Evolutionary conservation across 1,140 invertebrate species (phyloP).

Genomic region (Bacillus rossius): DNA sequence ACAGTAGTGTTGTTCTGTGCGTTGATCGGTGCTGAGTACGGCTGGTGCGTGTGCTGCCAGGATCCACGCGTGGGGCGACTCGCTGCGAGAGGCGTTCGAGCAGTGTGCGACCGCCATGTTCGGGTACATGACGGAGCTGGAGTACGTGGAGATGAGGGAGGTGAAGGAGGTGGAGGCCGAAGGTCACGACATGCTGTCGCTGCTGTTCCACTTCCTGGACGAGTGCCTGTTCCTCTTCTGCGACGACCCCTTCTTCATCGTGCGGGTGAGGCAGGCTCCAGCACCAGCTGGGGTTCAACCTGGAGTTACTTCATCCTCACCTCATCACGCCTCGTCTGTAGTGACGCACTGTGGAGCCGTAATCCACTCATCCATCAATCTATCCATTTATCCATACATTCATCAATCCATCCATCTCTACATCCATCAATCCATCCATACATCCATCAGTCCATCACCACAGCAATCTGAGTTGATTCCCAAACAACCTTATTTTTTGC

Average conservation of each 20-base stretch:
- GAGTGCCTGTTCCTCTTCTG: conserved; percentile 92
- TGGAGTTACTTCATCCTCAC: too few relatives aligned
- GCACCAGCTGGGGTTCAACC: conserved; percentile 5
- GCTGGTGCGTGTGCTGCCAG: conserved; percentile 44
- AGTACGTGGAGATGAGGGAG: conserved; percentile 73
- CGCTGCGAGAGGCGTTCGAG: conserved; percentile 87
- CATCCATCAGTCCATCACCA: too few relatives aligned
- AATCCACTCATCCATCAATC: too few relatives aligned
- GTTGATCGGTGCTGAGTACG: too few relatives aligned
- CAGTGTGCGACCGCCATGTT: conserved; percentile 95
- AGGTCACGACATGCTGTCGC: conserved; percentile 80
- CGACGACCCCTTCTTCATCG: conserved; percentile 79
- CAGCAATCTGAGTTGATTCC: too few relatives aligned
- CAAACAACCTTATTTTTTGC: too few relatives aligned
- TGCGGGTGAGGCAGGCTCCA: conserved; percentile 60
- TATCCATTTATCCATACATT: too few relatives aligned
- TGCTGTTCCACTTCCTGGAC: conserved; percentile 92
- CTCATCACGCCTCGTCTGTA: too few relatives aligned
- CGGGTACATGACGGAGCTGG: conserved; percentile 93
- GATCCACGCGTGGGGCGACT: conserved; percentile 88
- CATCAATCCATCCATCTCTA: too few relatives aligned
- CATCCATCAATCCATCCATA: too few relatives aligned
- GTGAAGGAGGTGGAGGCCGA: conserved; percentile 77
- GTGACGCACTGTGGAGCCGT: too few relatives aligned
- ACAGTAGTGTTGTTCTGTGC: too few relatives aligned